phyloP scores from a whole-genome alignment of 2,797 vertebrate genomes.

The Cyclura pinguis region DNA sequence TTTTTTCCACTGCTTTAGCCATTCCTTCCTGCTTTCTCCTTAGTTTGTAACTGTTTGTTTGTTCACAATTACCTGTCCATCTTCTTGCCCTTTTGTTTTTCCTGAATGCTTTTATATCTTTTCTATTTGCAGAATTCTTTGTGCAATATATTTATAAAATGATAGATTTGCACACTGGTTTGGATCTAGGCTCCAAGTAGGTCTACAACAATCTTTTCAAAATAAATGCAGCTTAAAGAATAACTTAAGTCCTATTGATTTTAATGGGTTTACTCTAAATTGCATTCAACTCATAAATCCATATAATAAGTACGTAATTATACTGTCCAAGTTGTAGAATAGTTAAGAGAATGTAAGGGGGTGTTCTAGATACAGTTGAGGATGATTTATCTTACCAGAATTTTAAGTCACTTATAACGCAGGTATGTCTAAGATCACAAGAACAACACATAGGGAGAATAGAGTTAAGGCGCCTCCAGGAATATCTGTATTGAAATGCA shows the following conservation, averaged over 20 bases:
- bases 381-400: neutral
- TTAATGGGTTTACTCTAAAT: neutral
- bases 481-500: too few species aligned
- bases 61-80: neutral
- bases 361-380: neutral
- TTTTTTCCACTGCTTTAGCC: neutral
- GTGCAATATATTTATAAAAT: neutral
- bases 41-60: neutral
- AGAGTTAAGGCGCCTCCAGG: too few species aligned
- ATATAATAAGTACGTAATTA: neutral
- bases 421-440: too few species aligned
- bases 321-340: neutral
- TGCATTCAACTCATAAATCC: neutral
- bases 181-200: neutral
- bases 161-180: neutral
- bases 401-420: too few species aligned
- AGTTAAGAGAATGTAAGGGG: neutral
- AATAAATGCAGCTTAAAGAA: neutral
- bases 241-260: neutral
- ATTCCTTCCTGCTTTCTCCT: neutral
- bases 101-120: neutral
- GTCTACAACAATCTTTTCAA: neutral
- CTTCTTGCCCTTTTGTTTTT: neutral
- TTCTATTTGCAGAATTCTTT: neutral
- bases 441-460: too few species aligned